Evolutionary conservation across 2,888 invertebrate genomes (phyloP).

Genomic region (Dexiosoma caninum): DNA sequence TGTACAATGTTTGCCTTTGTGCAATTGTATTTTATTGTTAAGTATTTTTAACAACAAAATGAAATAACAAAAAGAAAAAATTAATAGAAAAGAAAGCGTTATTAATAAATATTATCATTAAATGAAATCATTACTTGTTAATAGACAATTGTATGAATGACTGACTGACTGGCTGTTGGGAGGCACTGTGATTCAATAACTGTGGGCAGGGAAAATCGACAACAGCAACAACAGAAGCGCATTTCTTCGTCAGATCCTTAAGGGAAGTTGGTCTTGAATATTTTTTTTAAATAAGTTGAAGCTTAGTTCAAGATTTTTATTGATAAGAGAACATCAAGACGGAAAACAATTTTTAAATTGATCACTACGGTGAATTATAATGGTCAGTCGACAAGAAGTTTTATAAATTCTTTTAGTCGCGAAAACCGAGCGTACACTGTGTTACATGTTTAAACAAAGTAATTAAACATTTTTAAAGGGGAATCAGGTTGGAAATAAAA

Average conservation of each 20-base stretch:
- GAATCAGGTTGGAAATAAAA: no score
- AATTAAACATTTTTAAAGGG: no score
- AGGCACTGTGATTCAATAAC: slow-evolving; percentile 3
- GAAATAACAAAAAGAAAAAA: slow-evolving; percentile 3
- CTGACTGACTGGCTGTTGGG: background rate
- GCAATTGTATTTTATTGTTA: slow-evolving; percentile 16
- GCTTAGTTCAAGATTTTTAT: no score
- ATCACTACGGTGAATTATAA: no score
- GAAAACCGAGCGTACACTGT: no score
- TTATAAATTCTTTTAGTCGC: no score
- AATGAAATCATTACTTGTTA: slow-evolving; percentile 56
- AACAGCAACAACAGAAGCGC: background rate
- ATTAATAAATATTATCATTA: slow-evolving; percentile 53
- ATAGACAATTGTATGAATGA: slow-evolving; percentile 46
- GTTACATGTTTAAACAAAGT: no score
- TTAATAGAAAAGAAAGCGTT: slow-evolving; percentile 10
- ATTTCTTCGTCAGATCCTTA: background rate
- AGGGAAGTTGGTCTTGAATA: background rate
- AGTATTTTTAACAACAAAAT: slow-evolving; percentile 19
- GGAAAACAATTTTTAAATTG: no score
- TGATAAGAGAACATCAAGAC: no score
- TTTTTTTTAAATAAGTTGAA: no score
- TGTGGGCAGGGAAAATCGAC: background rate
- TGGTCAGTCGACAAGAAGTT: no score
- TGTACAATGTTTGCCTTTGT: slow-evolving; percentile 10